phyloP scores from a whole-genome alignment of 2,797 vertebrate species.

The Leucoraja ocellata region DNA sequence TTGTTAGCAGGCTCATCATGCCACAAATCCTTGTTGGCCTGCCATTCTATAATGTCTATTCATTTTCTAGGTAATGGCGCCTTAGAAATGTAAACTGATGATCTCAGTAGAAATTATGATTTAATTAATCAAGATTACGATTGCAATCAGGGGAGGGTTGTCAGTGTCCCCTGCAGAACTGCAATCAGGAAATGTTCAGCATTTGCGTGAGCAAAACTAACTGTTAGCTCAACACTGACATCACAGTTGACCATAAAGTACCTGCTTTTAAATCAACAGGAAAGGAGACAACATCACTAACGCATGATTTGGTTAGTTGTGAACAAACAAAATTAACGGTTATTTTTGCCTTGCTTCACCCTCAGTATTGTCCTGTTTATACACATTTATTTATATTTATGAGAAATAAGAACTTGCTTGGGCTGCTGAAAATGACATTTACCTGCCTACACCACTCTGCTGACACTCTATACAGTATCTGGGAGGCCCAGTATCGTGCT shows the following conservation, averaged over 20 bases:
- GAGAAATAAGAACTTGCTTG: too few relatives aligned
- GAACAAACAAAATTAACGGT: not conserved
- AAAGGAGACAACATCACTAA: not conserved
- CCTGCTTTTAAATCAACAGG: not conserved
- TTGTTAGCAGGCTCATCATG: too few relatives aligned
- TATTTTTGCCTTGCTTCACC: not conserved
- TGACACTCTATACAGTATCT: too few relatives aligned
- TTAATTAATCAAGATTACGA: too few relatives aligned
- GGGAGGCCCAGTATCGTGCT: too few relatives aligned
- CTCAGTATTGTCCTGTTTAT: not conserved
- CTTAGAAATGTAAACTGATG: too few relatives aligned
- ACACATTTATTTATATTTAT: not conserved
- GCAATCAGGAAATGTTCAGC: not conserved
- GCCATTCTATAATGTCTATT: too few relatives aligned
- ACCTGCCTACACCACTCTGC: too few relatives aligned
- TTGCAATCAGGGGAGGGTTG: not conserved
- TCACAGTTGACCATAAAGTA: not conserved
- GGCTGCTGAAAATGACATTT: too few relatives aligned
- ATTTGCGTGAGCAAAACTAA: not conserved
- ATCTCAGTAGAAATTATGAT: too few relatives aligned
- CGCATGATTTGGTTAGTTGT: not conserved
- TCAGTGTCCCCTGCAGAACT: not conserved
- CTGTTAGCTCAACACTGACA: not conserved
- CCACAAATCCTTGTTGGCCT: too few relatives aligned
- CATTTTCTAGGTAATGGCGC: too few relatives aligned